These are phyloP conservation scores for Entelurus aequoreus DNA, from an alignment of 2,113 vertebrate species.

Conservation along the genomic window DNA sequence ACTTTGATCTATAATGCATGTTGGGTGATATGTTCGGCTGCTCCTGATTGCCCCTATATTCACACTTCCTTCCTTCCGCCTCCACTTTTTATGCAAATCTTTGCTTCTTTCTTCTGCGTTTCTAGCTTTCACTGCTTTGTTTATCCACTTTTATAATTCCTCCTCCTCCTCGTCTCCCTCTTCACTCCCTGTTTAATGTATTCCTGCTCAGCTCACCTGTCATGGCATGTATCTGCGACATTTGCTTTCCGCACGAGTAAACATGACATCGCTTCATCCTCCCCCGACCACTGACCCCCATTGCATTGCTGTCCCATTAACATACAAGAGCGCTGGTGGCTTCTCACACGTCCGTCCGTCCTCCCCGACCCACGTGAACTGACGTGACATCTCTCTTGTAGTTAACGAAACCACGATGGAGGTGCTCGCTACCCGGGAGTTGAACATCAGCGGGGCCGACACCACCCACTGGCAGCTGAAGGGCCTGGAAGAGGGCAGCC, in stretches of 20 bases:
- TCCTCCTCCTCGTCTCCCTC: slow-evolving; percentile 8
- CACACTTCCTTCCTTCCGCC: slow-evolving; percentile 15
- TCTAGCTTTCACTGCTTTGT: slow-evolving; percentile 9
- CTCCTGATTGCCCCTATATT: slow-evolving; percentile 31
- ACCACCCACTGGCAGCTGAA: slow-evolving; percentile 75
- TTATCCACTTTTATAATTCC: slow-evolving; percentile 1
- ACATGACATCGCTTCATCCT: slow-evolving; percentile 45
- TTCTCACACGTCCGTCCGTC: slow-evolving; percentile 7
- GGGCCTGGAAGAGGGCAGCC: slow-evolving; percentile 71
- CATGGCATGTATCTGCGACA: slow-evolving; percentile 44
- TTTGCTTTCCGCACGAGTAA: slow-evolving; percentile 43
- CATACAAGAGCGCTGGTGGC: slow-evolving; percentile 23
- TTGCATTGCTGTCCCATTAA: slow-evolving; percentile 36
- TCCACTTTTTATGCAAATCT: slow-evolving; percentile 13
- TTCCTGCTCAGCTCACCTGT: slow-evolving; percentile 64
- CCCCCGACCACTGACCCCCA: slow-evolving; percentile 36
- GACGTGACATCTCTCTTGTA: slow-evolving; percentile 61
- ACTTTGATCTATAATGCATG: slow-evolving; percentile 62
- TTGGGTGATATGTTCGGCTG: slow-evolving; percentile 38
- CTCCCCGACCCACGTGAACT: slow-evolving; percentile 29
- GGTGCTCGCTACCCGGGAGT: slow-evolving; percentile 69
- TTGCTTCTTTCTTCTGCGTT: slow-evolving; percentile 14
- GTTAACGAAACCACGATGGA: slow-evolving; percentile 82
- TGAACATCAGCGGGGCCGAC: slow-evolving; percentile 73
- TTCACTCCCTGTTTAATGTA: slow-evolving; percentile 51